phyloP scores from a whole-genome alignment of 2,888 invertebrate genomes.

The Lydus trimaculatus region DNA sequence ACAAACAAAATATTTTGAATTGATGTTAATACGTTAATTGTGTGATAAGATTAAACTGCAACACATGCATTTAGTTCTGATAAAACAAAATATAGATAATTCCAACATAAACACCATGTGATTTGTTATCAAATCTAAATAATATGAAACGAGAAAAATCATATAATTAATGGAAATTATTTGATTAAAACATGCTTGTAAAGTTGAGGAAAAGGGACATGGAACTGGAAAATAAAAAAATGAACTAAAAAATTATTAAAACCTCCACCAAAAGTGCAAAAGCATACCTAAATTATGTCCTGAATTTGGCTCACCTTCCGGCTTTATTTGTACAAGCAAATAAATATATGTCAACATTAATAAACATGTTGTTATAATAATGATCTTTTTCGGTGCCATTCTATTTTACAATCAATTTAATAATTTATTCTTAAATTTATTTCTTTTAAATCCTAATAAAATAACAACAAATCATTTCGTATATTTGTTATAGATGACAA shows the following conservation, averaged over 20 bases:
- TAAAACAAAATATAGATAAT: too few species aligned
- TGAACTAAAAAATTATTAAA: neutral
- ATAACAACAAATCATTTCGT: neutral
- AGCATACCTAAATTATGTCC: constrained; percentile 40
- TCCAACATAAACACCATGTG: too few species aligned
- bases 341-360: constrained; percentile 1
- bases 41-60: neutral
- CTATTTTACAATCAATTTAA: neutral
- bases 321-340: constrained; percentile 29
- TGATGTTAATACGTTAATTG: neutral
- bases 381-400: neutral
- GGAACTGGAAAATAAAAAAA: neutral
- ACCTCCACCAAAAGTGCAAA: constrained; percentile 25
- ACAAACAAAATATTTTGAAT: neutral
- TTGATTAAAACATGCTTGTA: neutral
- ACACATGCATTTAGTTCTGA: too few species aligned
- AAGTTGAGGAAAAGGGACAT: neutral
- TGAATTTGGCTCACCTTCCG: constrained; percentile 44
- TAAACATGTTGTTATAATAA: neutral
- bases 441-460: neutral
- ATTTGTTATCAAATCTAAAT: too few species aligned
- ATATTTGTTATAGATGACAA: neutral
- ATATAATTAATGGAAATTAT: too few species aligned
- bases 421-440: neutral
- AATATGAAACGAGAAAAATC: neutral